Evolutionary conservation across 2,888 invertebrate species (phyloP).

Genomic region (Micropterix aruncella): DNA sequence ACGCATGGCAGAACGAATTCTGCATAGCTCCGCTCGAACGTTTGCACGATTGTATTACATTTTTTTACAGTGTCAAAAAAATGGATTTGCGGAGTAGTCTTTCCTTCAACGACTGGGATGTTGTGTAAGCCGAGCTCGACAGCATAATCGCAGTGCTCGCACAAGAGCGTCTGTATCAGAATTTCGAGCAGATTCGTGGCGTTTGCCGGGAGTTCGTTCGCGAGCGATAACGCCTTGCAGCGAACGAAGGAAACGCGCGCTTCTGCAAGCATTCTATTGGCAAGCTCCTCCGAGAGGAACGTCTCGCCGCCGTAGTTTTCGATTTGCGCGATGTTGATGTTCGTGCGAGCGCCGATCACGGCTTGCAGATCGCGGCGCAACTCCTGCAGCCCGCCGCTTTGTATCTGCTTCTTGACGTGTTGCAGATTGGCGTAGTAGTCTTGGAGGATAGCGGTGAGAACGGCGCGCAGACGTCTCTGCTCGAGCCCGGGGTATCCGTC

Average conservation of each 20-base stretch:
- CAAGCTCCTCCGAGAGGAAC: constrained; percentile 88
- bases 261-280: constrained; percentile 80
- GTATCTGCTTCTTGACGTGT: constrained; percentile 89
- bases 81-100: constrained; percentile 72
- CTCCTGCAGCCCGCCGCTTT: constrained; percentile 87
- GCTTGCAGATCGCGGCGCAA: constrained; percentile 87
- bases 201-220: constrained; percentile 62
- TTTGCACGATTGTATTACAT: constrained; percentile 83
- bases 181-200: constrained; percentile 73
- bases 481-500: constrained; percentile 71
- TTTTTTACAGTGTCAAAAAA: constrained; percentile 91
- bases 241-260: constrained; percentile 82
- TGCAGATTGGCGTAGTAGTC: constrained; percentile 85
- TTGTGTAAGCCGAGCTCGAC: constrained; percentile 84
- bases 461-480: constrained; percentile 61
- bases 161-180: constrained; percentile 67
- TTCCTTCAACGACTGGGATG: constrained; percentile 80
- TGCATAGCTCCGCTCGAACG: constrained; percentile 86
- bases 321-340: constrained; percentile 86
- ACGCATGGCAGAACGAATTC: constrained; percentile 82
- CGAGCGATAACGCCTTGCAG: constrained; percentile 70
- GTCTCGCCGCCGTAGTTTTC: constrained; percentile 97
- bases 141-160: constrained; percentile 94
- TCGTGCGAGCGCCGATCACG: constrained; percentile 79
- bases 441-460: constrained; percentile 59